These are phyloP conservation scores for Thymelicus sylvestris DNA, from an alignment of 2,888 invertebrate genomes.

Conservation along the genomic window DNA sequence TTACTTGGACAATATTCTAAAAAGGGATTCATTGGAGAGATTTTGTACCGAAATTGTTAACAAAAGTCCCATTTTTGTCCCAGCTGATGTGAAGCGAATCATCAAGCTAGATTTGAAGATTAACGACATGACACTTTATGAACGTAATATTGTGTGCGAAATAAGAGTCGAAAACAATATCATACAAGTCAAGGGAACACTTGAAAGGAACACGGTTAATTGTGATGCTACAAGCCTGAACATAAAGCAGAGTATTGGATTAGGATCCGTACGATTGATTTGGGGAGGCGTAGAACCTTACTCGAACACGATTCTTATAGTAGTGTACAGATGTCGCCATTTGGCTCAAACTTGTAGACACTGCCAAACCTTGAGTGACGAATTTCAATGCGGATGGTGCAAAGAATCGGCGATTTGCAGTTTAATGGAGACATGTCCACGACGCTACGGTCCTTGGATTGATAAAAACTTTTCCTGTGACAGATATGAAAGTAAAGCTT, in stretches of 20 bases:
- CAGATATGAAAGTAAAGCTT: conserved; percentile 17
- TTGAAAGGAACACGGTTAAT: conserved; percentile 39
- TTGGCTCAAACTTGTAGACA: conserved; percentile 47
- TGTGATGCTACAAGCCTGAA: conserved; percentile 42
- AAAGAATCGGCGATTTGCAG: conserved; percentile 44
- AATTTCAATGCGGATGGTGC: conserved; percentile 54
- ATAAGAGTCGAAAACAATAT: conserved; percentile 46
- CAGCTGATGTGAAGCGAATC: conserved; percentile 46
- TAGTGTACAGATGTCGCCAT: conserved; percentile 50
- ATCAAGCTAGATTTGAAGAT: conserved; percentile 49
- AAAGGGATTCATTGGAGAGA: conserved; percentile 33
- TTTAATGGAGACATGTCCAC: conserved; percentile 51
- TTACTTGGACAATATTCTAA: conserved; percentile 44
- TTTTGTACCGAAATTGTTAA: conserved; percentile 48
- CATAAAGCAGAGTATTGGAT: conserved; percentile 37
- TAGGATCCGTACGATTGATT: conserved; percentile 48
- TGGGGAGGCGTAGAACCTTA: conserved; percentile 56
- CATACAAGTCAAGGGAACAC: conserved; percentile 40
- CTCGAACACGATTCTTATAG: conserved; percentile 53
- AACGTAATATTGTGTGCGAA: conserved; percentile 49
- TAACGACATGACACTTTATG: conserved; percentile 52
- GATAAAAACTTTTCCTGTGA: conserved; percentile 39
- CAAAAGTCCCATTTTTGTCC: conserved; percentile 49
- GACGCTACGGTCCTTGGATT: conserved; percentile 42
- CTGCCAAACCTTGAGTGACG: conserved; percentile 48